Evolutionary conservation across 2,888 invertebrate genomes (phyloP).

Genomic region (Epiblema foenella): DNA sequence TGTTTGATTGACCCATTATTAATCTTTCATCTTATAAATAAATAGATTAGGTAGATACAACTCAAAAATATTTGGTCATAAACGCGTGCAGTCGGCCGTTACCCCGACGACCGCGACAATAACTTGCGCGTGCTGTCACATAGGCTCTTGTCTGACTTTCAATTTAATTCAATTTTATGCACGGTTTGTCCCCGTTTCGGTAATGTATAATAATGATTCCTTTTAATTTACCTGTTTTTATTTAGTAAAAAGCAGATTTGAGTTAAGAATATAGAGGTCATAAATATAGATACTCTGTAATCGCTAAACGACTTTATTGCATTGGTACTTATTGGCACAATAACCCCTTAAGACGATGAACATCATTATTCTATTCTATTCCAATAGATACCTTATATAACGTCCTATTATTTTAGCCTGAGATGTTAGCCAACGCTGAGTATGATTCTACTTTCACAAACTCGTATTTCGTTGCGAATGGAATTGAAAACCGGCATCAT

Average conservation of each 20-base stretch:
- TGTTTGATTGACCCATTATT: background rate
- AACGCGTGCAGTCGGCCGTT: slow-evolving; percentile 7
- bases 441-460: slow-evolving; percentile 1
- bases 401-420: slow-evolving; percentile 32
- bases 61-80: no score
- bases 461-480: background rate
- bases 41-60: background rate
- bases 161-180: slow-evolving; percentile 3
- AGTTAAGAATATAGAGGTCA: background rate
- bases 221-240: background rate
- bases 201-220: background rate
- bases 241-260: background rate
- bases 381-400: slow-evolving; percentile 7
- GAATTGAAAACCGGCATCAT: background rate
- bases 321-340: slow-evolving; percentile 13
- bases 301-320: background rate
- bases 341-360: slow-evolving; percentile 7
- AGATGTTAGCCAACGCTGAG: no score
- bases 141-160: background rate
- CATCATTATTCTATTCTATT: slow-evolving; percentile 24
- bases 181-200: background rate
- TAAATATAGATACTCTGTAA: background rate
- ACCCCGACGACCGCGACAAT: slow-evolving; percentile 13
- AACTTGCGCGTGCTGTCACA: slow-evolving; percentile 12
- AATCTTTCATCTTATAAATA: background rate